Evolutionary conservation across 2,888 invertebrate genomes (phyloP), one percentile per base, ranked within the genome.

Genomic region (Acleris emargana): DNA sequence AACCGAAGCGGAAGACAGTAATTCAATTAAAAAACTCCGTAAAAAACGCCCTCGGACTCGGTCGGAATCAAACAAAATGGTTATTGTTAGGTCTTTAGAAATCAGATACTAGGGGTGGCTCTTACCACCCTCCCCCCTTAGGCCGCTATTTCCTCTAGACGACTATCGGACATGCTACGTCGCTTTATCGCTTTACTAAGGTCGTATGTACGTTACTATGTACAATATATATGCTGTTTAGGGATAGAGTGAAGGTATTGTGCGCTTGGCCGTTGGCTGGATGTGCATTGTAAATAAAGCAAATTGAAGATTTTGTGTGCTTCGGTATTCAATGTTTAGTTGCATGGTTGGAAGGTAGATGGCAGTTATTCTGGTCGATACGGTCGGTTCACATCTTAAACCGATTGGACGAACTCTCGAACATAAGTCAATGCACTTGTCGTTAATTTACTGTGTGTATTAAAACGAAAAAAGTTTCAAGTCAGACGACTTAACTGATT

Each of bases 91-190:
- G 64, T 64, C 64, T 64, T 64, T 64, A 60, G 64, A 64, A 60
- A 64, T 59, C 64, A 64, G 64, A 64, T 60, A 67, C 62, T 20
- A 49, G 42, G 67, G 57, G 47, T 43, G 60, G 17, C 60, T 28
- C 49, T 43, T 54, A 22, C 43, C 38, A 54, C 20, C 25, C 50
- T 57, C 61, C 63, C 67, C 68, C 60, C 68, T 69, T 80, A 80
- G 80, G 82, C 81, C 72, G 76, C 81, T 79, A 80, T 79, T 82
- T 84, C 84, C 83, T 81, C 73, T 75, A 72, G 74, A 72, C 71
- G 74, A 76, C 69, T 78, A 78, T 77, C 81, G 76, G 78, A 80
- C 80, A 77, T 78, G 79, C 76, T 69, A 76, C 73, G 43, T 64
- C 59, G 64, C 54, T 55, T 54, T 60, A 60, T 32, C 42, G 9